phyloP scores from a whole-genome alignment of 2,797 vertebrate genomes.

The Esox masquinongy region DNA sequence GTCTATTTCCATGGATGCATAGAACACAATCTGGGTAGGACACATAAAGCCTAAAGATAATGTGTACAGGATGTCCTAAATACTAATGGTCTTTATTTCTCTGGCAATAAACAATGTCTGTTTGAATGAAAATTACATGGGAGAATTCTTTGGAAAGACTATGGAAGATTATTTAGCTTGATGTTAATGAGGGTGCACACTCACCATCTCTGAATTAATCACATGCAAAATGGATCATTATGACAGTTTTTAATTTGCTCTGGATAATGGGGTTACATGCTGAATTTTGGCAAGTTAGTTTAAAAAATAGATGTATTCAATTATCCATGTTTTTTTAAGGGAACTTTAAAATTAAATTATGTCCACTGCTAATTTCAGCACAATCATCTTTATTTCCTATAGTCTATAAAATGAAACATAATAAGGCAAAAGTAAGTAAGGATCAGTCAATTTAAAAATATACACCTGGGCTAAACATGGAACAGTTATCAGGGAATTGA shows the following conservation, averaged over 20 bases:
- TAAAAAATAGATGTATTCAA: no score
- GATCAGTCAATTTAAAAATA: neutral
- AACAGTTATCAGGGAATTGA: neutral
- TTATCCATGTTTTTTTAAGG: no score
- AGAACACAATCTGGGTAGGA: conserved; percentile 25
- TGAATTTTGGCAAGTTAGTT: no score
- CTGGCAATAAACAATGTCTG: conserved; percentile 51
- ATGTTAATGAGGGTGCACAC: neutral
- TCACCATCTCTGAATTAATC: neutral
- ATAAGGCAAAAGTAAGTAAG: no score
- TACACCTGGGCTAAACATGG: neutral
- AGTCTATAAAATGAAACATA: neutral
- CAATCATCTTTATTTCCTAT: neutral
- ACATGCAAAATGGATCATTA: neutral
- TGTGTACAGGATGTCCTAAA: conserved; percentile 16
- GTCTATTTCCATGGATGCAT: conserved; percentile 23
- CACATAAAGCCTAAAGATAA: neutral
- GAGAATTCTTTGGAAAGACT: neutral
- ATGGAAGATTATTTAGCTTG: neutral
- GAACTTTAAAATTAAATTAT: no score
- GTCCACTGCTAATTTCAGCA: no score
- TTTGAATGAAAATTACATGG: neutral
- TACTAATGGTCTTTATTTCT: conserved; percentile 57
- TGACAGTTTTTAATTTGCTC: no score
- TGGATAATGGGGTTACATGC: no score